Evolutionary conservation across 64 coral and sea anemone genomes (phyloP), one percentile per base, ranked within the genome.

Genomic region (Porites lutea): DNA sequence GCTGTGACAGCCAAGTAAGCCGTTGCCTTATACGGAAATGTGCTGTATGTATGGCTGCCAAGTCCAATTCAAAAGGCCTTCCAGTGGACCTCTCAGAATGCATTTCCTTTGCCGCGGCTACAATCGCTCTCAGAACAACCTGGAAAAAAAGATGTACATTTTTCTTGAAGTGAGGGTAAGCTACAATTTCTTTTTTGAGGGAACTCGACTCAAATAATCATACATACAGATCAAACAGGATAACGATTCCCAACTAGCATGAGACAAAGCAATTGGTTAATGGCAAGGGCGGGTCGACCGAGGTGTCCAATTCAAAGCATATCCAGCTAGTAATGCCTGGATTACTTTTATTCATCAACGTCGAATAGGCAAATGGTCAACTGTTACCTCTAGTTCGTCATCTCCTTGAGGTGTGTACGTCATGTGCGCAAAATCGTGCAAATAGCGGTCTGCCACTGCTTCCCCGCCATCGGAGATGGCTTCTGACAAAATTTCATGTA

Each of bases 401-500:
- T 75, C 89, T 37, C 89, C 70, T 73, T 52, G 76, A 65, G 96
- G 89, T 81, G 80, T 89, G 90, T 98, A 92, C 13, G 95, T 86
- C 96, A 98, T 92, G 65, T 98, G 96, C 22, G 92, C 65, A 79
- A 95, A 98, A 55, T 98, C 96, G 51, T 92, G 63, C 5, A 98
- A 59, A 79, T 98, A 98, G 23, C 94, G 65, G 13, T 58, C 66
- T 13, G 63, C 76, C 8, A 75, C 74, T 7, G 79, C 78, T 18
- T 79, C 65, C 13, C 60, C 65, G 4, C 90, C 82, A 46, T 82
- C 90, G 21, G 46, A 20, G 8, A 59, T 53, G 23, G 79, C 74
- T 3, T 74, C 54, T 16, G 58, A 48, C 21, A 96, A 57, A n/a
- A 74, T 67, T 6, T 14, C 48, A 13, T 19, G 22, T 18, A 92